Evolutionary conservation across 2,113 vertebrate species (phyloP).

Genomic region (Oncorhynchus tshawytscha): DNA sequence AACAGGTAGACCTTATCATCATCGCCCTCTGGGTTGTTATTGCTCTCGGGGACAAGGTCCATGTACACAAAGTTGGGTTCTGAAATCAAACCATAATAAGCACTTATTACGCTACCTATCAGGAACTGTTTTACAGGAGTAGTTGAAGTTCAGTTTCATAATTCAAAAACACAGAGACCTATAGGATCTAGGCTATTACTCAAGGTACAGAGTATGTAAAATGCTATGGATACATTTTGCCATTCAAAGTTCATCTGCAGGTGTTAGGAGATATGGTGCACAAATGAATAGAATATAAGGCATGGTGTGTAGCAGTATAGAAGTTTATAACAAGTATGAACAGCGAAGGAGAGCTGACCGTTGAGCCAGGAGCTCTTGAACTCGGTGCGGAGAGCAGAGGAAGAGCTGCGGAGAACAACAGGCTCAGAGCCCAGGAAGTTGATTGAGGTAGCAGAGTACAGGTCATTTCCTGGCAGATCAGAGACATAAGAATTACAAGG

Average conservation of each 20-base stretch:
- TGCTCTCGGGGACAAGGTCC: constrained; percentile 73
- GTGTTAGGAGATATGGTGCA: not conserved
- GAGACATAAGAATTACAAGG: constrained; percentile 31
- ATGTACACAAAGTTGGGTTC: constrained; percentile 80
- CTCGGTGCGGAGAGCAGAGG: constrained; percentile 68
- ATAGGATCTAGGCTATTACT: not conserved
- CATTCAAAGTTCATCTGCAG: not conserved
- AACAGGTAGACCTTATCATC: constrained; percentile 82
- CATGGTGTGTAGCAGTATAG: too few relatives aligned
- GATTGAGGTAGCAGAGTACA: constrained; percentile 80
- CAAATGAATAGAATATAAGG: not conserved
- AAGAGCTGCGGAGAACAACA: constrained; percentile 70
- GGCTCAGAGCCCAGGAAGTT: constrained; percentile 83
- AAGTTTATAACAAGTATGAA: too few relatives aligned
- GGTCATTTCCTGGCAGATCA: constrained; percentile 69
- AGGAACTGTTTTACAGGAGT: not conserved
- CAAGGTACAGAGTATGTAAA: not conserved
- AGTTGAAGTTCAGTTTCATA: not conserved
- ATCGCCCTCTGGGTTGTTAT: constrained; percentile 61
- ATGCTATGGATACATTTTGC: not conserved
- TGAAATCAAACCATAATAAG: constrained; percentile 42
- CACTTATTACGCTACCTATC: not conserved
- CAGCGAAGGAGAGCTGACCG: constrained; percentile 54
- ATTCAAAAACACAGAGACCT: not conserved
- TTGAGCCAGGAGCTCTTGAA: constrained; percentile 77